Conservation (phyloP, 2,888 invertebrate genomes). For the Limnephilus rhombicus region DNA sequence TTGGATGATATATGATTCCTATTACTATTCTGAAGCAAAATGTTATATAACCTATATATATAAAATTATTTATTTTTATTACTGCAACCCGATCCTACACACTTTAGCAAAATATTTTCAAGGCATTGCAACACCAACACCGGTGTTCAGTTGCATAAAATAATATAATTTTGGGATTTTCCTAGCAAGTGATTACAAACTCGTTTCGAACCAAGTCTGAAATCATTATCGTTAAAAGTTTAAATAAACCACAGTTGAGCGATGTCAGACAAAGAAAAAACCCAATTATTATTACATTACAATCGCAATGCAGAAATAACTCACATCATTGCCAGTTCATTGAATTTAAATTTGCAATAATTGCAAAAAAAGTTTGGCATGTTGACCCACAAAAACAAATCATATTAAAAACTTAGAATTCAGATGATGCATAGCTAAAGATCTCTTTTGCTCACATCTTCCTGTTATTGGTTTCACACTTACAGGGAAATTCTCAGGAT, state of each 20-base stretch:
- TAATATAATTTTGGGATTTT: not conserved
- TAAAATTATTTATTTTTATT: not conserved
- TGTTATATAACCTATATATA: too few species aligned
- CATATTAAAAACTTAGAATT: not conserved
- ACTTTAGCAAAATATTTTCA: not conserved
- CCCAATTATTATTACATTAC: not conserved
- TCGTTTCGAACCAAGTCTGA: not conserved
- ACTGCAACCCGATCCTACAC: not conserved
- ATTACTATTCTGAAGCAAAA: too few species aligned
- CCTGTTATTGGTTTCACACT: not conserved
- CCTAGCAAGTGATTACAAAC: not conserved
- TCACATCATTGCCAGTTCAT: not conserved
- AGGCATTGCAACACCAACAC: not conserved
- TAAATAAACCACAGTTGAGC: not conserved
- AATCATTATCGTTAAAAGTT: not conserved
- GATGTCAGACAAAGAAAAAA: not conserved
- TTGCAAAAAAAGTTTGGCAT: not conserved
- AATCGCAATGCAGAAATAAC: not conserved
- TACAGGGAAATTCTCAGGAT: not conserved
- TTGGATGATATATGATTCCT: too few species aligned
- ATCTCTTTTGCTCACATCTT: not conserved
- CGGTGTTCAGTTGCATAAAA: not conserved
- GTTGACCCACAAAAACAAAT: not conserved
- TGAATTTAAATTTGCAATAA: not conserved
- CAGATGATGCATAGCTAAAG: not conserved